Evolutionary conservation across 2,113 vertebrate genomes (phyloP).

Genomic region (Penelope pileata): DNA sequence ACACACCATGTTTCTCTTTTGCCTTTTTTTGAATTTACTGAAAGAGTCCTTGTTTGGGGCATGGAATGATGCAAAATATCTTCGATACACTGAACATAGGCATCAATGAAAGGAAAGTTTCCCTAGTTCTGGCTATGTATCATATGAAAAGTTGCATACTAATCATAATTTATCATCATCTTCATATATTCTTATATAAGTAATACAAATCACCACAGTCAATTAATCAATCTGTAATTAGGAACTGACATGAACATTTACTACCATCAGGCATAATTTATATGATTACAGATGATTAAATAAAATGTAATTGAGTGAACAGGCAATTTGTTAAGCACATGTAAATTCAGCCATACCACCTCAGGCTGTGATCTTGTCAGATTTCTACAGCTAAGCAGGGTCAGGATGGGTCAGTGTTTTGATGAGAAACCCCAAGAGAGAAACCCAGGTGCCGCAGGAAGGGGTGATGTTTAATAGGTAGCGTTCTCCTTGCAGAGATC

Average conservation of each 20-base stretch:
- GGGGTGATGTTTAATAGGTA: background rate
- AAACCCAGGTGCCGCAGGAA: background rate
- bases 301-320: slow-evolving; percentile 85
- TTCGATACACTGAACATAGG: background rate
- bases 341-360: slow-evolving; percentile 75
- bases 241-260: slow-evolving; percentile 82
- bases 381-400: slow-evolving; percentile 21
- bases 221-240: slow-evolving; percentile 86
- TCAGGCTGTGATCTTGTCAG: slow-evolving; percentile 63
- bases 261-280: slow-evolving; percentile 86
- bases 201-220: slow-evolving; percentile 74
- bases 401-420: background rate
- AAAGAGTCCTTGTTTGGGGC: background rate
- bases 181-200: slow-evolving; percentile 79
- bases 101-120: slow-evolving; percentile 3
- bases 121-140: background rate
- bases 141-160: background rate
- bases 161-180: slow-evolving; percentile 74
- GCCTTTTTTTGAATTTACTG: background rate
- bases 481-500: background rate
- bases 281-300: slow-evolving; percentile 88
- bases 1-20: background rate
- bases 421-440: background rate
- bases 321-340: slow-evolving; percentile 82
- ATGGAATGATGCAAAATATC: background rate